These are phyloP conservation scores for Planococcus citri DNA, from an alignment of 1,140 invertebrate species.

Conservation along the genomic window DNA sequence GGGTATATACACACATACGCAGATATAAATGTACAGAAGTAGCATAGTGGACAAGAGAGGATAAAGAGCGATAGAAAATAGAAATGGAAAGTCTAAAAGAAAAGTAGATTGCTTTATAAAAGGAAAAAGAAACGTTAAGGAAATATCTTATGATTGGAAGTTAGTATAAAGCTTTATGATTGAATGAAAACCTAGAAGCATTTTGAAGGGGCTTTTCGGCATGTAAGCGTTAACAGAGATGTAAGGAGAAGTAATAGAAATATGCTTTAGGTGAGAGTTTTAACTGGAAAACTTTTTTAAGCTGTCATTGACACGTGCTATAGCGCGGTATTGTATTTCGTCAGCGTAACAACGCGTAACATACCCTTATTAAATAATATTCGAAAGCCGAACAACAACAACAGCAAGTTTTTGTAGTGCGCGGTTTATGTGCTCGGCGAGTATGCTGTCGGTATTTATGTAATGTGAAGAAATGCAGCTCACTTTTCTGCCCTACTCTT, in stretches of 20 bases:
- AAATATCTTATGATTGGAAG: background rate
- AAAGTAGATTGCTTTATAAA: conserved; percentile 8
- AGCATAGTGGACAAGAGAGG: background rate
- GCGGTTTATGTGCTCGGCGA: no score
- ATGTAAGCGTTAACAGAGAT: background rate
- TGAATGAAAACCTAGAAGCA: conserved; percentile 1
- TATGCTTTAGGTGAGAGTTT: conserved; percentile 1
- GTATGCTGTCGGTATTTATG: no score
- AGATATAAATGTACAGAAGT: no score
- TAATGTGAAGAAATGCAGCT: no score
- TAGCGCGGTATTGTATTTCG: background rate
- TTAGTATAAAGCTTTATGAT: conserved; percentile 4
- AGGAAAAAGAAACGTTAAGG: conserved; percentile 7
- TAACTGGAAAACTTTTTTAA: conserved; percentile 4
- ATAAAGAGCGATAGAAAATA: background rate
- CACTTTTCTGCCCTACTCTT: no score
- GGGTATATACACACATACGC: no score
- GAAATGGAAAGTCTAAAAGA: background rate
- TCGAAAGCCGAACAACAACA: no score
- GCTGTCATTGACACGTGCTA: background rate
- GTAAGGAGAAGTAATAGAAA: background rate
- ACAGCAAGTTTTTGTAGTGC: no score
- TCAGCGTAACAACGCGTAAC: background rate
- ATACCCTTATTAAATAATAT: background rate
- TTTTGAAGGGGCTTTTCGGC: background rate